phyloP scores from a whole-genome alignment of 2,797 vertebrate genomes.

The Acropternis orthonyx region DNA sequence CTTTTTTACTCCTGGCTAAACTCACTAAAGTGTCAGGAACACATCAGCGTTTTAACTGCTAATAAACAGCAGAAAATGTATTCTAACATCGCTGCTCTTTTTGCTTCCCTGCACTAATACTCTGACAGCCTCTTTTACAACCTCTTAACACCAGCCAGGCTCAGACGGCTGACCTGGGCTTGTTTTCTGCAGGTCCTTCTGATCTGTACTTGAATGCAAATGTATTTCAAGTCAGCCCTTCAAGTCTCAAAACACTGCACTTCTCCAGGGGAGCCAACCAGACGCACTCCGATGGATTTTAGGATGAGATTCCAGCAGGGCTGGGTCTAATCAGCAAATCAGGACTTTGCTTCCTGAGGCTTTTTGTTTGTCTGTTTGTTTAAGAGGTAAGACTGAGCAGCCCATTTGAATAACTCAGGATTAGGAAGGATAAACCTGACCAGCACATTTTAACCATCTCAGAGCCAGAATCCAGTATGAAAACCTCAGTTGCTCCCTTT shows the following conservation, averaged over 20 bases:
- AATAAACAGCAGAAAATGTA: background rate
- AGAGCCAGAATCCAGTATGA: background rate
- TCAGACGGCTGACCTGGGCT: background rate
- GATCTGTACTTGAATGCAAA: background rate
- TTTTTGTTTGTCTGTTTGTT: constrained; percentile 43
- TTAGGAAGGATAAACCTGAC: background rate
- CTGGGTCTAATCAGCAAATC: constrained; percentile 45
- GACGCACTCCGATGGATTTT: constrained; percentile 27
- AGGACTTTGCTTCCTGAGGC: constrained; percentile 17
- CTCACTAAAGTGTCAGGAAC: background rate
- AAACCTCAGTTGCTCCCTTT: background rate
- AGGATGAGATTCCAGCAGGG: constrained; percentile 44
- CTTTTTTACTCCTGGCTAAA: background rate
- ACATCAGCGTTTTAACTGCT: background rate
- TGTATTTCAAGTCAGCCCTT: background rate
- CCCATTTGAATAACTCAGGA: background rate
- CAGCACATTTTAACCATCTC: background rate
- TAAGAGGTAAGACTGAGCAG: background rate
- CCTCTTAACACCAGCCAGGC: background rate
- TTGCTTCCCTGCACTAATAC: background rate
- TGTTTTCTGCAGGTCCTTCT: background rate
- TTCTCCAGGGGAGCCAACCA: background rate
- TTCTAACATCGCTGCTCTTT: background rate
- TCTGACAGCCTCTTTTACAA: background rate
- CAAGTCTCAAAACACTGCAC: background rate